Evolutionary conservation across 1,140 invertebrate genomes (phyloP).

Genomic region (Hypothenemus hampei): DNA sequence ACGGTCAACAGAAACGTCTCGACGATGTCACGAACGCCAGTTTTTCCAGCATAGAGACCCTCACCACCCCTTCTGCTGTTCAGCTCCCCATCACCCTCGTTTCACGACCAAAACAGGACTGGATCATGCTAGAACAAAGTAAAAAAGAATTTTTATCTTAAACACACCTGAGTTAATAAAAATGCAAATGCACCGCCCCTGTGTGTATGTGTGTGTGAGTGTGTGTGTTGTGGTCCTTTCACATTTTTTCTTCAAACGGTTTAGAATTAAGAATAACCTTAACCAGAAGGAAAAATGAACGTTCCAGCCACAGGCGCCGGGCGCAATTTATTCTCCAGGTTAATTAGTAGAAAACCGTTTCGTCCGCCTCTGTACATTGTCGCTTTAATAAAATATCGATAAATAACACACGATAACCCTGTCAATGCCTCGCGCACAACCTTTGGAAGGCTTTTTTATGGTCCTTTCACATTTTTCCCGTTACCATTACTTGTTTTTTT

Average conservation of each 20-base stretch:
- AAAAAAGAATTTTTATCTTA: slow-evolving; percentile 6
- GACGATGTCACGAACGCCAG: no score
- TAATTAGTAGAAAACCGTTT: neutral
- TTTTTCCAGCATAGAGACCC: no score
- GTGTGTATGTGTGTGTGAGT: no score
- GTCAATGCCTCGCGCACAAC: slow-evolving; percentile 8
- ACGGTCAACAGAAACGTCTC: no score
- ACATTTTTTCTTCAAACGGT: slow-evolving; percentile 15
- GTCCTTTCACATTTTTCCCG: slow-evolving; percentile 14
- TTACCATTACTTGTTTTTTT: neutral
- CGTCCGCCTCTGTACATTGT: slow-evolving; percentile 3
- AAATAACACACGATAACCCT: slow-evolving; percentile 5
- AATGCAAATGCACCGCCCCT: slow-evolving; percentile 10
- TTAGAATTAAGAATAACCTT: slow-evolving; percentile 12
- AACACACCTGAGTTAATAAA: slow-evolving; percentile 16
- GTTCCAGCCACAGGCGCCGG: neutral
- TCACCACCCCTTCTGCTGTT: no score
- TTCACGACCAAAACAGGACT: no score
- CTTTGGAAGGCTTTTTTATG: neutral
- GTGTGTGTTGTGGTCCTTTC: slow-evolving; percentile 20
- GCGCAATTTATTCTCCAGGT: neutral
- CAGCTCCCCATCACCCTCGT: no score
- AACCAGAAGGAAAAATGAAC: slow-evolving; percentile 1
- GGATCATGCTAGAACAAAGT: no score
- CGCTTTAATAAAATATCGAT: slow-evolving; percentile 2